These are phyloP conservation scores for Falco cherrug DNA, from an alignment of 2,797 vertebrate genomes.

Conservation along the genomic window DNA sequence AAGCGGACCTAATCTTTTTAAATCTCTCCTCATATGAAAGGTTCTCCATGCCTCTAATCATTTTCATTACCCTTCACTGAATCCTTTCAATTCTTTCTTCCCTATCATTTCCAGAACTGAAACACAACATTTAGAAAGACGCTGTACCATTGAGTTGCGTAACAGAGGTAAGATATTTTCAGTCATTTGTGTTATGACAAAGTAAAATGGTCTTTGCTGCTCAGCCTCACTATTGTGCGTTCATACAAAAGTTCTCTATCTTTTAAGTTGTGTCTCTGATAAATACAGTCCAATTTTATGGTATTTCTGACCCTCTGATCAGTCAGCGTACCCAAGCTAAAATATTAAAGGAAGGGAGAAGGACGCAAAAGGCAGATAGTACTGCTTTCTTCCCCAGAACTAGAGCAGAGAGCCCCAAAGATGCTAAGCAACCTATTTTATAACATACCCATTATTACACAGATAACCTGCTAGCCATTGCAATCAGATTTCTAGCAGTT, in stretches of 20 bases:
- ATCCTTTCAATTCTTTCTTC: not conserved
- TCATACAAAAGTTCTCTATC: not conserved
- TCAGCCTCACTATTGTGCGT: not conserved
- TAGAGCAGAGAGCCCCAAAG: not conserved
- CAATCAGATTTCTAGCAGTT: slow-evolving; percentile 31
- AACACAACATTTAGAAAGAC: slow-evolving; percentile 16
- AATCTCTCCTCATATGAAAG: slow-evolving; percentile 33
- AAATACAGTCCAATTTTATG: not conserved
- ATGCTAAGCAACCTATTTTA: slow-evolving; percentile 19
- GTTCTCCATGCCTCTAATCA: not conserved
- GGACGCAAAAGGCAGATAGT: not conserved
- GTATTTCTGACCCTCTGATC: not conserved
- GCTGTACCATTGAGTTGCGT: not conserved
- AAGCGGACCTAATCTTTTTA: slow-evolving; percentile 34
- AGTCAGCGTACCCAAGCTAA: not conserved
- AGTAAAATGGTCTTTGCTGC: not conserved
- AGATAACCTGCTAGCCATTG: slow-evolving; percentile 29
- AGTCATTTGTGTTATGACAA: not conserved
- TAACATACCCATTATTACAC: not conserved
- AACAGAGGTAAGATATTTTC: slow-evolving; percentile 12
- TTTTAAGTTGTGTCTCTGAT: slow-evolving; percentile 18
- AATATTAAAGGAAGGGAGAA: not conserved
- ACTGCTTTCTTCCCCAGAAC: not conserved
- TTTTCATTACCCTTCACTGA: slow-evolving; percentile 43
- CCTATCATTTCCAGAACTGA: slow-evolving; percentile 26